These are phyloP conservation scores for Cyphomyrus discorhynchus DNA, from an alignment of 2,113 vertebrate genomes.

Conservation along the genomic window DNA sequence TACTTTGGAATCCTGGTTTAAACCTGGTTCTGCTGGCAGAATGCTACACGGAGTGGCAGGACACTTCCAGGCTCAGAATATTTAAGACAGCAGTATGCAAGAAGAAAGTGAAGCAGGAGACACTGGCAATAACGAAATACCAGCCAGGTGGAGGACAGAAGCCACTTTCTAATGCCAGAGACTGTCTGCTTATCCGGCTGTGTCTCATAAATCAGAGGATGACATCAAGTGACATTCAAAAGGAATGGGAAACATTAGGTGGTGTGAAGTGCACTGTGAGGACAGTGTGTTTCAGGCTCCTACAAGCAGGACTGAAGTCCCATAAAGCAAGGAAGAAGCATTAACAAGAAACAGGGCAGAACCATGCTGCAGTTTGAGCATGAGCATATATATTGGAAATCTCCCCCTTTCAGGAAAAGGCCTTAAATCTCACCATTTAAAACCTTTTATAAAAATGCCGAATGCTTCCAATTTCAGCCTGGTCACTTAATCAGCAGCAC, in stretches of 20 bases:
- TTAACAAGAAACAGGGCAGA: not conserved
- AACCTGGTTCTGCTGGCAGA: not conserved
- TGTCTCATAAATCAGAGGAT: not conserved
- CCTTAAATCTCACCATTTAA: not conserved
- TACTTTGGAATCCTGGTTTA: too few species aligned
- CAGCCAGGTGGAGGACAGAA: not conserved
- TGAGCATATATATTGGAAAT: not conserved
- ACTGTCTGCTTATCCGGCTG: not conserved
- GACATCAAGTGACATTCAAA: not conserved
- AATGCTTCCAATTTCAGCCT: not conserved
- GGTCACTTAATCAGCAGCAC: not conserved
- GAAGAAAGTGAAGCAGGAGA: not conserved
- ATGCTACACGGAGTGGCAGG: too few species aligned
- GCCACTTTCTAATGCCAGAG: not conserved
- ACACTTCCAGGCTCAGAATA: too few species aligned
- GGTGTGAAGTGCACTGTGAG: not conserved
- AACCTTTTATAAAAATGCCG: not conserved
- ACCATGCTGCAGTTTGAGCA: not conserved
- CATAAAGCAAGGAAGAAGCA: not conserved
- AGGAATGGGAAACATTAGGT: not conserved
- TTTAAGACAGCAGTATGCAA: not conserved
- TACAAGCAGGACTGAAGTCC: not conserved
- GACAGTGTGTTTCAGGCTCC: not conserved
- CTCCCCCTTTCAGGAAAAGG: not conserved
- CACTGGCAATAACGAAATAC: not conserved